Evolutionary conservation across 2,797 vertebrate genomes (phyloP).

Genomic region (Decapterus maruadsi): DNA sequence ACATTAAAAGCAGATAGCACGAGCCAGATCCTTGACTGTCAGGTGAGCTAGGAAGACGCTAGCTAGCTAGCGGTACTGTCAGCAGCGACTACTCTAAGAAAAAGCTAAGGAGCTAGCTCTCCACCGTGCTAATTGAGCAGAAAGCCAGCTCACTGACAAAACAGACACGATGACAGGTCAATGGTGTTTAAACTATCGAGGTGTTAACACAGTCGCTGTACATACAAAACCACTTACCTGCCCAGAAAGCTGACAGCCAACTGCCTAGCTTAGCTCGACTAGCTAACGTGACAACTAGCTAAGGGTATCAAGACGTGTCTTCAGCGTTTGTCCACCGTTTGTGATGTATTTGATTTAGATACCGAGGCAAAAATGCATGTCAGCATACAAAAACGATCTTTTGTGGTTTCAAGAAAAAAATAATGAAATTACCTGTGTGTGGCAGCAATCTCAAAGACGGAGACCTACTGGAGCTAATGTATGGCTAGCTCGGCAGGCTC

Average conservation of each 20-base stretch:
- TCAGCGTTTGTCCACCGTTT: background rate
- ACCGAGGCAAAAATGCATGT: too few relatives aligned
- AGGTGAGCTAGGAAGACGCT: conserved; percentile 7
- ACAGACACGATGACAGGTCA: background rate
- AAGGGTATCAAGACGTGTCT: background rate
- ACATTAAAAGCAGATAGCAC: background rate
- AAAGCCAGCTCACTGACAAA: background rate
- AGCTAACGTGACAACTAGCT: conserved; percentile 47
- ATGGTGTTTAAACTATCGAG: too few relatives aligned
- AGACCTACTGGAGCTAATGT: conserved; percentile 73
- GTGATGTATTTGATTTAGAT: rapidly evolving
- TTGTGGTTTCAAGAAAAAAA: background rate
- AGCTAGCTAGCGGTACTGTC: background rate
- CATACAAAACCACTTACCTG: background rate
- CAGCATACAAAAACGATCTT: too few relatives aligned
- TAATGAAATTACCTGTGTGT: conserved; percentile 70
- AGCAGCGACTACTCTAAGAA: background rate
- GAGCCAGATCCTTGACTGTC: background rate
- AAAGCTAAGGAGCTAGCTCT: conserved; percentile 33
- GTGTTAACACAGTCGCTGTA: background rate
- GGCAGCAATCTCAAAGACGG: conserved; percentile 78
- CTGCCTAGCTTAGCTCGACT: conserved; percentile 21
- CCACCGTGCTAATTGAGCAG: background rate
- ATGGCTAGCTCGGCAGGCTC: conserved; percentile 73
- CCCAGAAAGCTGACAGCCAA: conserved; percentile 30